A percentile compares a stretch with the other conserved stretches of the same genome.
Conservation (phyloP, 2,797 vertebrate species). For the Hafferia zeledoni region DNA sequence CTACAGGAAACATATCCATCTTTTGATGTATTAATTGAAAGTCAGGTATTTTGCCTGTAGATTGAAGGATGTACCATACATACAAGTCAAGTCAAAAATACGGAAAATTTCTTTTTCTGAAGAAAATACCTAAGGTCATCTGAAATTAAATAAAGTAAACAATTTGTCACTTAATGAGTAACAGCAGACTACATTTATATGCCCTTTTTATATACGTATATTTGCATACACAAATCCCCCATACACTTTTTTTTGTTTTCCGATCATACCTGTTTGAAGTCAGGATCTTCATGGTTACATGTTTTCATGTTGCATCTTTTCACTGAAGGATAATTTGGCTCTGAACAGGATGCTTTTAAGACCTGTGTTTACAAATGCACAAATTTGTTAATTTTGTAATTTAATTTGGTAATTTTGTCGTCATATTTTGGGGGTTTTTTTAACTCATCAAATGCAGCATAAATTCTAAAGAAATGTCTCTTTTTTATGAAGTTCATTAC, state of each 20-base stretch:
- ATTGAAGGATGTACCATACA: background rate
- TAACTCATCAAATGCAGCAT: background rate
- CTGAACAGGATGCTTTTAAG: conserved; percentile 26
- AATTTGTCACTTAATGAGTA: background rate
- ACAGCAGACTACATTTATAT: background rate
- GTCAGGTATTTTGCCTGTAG: background rate
- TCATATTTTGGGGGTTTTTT: background rate
- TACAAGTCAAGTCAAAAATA: background rate
- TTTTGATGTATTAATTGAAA: background rate
- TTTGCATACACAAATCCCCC: background rate
- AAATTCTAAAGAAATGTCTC: background rate
- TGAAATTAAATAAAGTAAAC: background rate
- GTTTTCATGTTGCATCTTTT: background rate
- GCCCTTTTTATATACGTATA: background rate
- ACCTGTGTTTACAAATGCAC: conserved; percentile 24
- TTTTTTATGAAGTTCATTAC: background rate
- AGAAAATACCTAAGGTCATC: background rate
- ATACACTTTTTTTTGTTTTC: background rate
- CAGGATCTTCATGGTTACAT: background rate
- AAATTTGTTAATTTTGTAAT: background rate
- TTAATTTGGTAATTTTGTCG: background rate
- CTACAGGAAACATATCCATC: background rate
- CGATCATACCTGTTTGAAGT: conserved; percentile 36
- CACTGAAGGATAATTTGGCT: background rate
- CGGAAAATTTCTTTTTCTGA: background rate